Conservation (phyloP, 2,888 invertebrate species). For the Agapostemon virescens region DNA sequence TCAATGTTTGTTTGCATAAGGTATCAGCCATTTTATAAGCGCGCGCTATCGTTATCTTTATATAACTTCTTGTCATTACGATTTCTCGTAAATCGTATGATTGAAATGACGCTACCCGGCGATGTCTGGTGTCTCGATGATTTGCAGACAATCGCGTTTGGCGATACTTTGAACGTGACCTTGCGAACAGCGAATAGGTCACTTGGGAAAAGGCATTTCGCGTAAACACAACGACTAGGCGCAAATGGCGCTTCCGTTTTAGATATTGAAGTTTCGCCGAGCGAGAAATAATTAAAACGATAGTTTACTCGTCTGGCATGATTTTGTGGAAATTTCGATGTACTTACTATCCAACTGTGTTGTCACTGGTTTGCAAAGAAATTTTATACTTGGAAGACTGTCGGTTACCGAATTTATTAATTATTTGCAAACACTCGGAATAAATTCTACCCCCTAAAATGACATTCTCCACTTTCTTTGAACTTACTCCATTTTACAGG, state of each 20-base stretch:
- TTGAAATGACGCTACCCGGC: background rate
- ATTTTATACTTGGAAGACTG: background rate
- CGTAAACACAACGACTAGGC: background rate
- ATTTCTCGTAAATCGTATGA: background rate
- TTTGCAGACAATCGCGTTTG: background rate
- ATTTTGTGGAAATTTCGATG: background rate
- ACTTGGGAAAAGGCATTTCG: background rate
- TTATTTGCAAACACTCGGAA: background rate
- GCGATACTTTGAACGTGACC: background rate
- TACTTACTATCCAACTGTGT: too few species aligned
- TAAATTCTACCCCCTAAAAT: background rate
- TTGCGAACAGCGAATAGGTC: background rate
- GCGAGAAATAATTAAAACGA: background rate
- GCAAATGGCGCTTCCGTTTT: background rate
- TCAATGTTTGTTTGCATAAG: background rate
- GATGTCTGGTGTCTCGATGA: background rate
- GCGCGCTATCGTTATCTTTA: constrained; percentile 3
- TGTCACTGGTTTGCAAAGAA: background rate
- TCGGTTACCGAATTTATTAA: background rate
- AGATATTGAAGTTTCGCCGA: background rate
- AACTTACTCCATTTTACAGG: background rate
- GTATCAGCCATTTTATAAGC: background rate
- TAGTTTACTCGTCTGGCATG: background rate
- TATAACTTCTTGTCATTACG: background rate
- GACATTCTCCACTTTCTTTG: background rate